Conservation (phyloP, 2,113 vertebrate species). For the Sterrhoptilus dennistouni region DNA sequence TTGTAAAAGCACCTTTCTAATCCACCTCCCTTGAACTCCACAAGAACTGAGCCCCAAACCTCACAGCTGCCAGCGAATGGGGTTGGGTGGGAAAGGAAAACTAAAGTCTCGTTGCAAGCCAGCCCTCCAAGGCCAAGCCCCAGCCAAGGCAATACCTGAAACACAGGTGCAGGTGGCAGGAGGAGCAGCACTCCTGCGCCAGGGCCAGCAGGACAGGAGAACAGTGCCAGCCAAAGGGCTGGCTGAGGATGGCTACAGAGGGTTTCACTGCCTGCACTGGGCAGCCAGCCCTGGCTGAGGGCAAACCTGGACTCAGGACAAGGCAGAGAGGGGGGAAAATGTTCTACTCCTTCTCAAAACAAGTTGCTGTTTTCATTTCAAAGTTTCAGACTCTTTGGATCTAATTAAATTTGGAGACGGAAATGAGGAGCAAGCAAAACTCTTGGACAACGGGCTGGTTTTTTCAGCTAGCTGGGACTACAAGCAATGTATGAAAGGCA, state of each 20-base stretch:
- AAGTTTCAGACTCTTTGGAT: neutral
- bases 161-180: accelerated
- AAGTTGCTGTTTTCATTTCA: neutral
- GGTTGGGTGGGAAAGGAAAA: neutral
- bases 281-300: neutral
- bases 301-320: neutral
- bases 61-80: neutral
- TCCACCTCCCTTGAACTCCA: neutral
- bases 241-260: neutral
- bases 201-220: neutral
- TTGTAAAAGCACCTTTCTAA: neutral
- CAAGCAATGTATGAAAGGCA: neutral
- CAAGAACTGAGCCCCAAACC: neutral
- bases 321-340: neutral
- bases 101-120: neutral
- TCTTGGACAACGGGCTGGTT: neutral
- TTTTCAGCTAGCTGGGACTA: neutral
- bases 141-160: neutral
- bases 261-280: neutral
- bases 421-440: constrained; percentile 22
- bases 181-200: neutral
- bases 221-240: neutral
- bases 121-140: neutral
- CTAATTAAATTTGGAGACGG: constrained; percentile 18
- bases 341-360: neutral